Conservation (phyloP, 2,888 invertebrate genomes). For the Andrena marginata region DNA sequence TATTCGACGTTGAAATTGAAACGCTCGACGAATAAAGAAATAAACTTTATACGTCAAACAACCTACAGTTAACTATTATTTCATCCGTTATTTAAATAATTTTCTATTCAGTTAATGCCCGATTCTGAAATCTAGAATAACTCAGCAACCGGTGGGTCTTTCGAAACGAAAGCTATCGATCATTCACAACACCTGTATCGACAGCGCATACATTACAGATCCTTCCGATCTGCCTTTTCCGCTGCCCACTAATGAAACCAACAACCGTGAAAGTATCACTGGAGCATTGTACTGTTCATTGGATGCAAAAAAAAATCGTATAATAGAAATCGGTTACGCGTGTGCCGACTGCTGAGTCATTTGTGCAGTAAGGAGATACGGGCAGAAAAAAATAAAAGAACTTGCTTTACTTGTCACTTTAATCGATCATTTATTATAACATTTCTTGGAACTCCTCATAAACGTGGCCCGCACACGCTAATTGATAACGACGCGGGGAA, state of each 20-base stretch:
- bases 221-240: background rate
- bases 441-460: background rate
- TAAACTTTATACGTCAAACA: no score
- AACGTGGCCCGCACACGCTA: background rate
- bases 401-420: background rate
- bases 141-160: background rate
- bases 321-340: background rate
- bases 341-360: background rate
- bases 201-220: background rate
- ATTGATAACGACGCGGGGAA: background rate
- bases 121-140: background rate
- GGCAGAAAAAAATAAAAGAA: background rate
- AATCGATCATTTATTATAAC: background rate
- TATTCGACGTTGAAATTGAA: no score
- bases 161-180: background rate
- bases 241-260: background rate
- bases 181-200: no score
- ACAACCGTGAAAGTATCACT: background rate
- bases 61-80: no score
- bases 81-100: no score
- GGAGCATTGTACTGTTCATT: background rate
- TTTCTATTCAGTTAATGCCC: no score
- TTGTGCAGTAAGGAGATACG: background rate
- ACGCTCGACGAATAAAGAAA: no score
- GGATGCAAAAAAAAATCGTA: background rate